Percentiles rank a stretch among this genome's conserved stretches.
These are phyloP conservation scores for Coboldia fuscipes DNA, from an alignment of 1,140 invertebrate species.

Conservation along the genomic window DNA sequence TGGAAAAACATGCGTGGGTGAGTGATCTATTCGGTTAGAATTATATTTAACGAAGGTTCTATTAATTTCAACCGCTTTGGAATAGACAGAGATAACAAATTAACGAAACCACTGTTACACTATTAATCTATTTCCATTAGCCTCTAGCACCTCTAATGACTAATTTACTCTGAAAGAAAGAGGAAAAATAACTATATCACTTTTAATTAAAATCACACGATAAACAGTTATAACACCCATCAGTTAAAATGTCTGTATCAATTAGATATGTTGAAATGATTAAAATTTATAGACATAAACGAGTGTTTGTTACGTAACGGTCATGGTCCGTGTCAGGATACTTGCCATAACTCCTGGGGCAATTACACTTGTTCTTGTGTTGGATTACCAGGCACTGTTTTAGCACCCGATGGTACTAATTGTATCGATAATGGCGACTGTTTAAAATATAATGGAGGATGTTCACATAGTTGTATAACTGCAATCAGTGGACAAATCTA, in stretches of 20 bases:
- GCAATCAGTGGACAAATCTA: constrained; percentile 32
- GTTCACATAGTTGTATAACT: constrained; percentile 36
- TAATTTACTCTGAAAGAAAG: too few relatives aligned
- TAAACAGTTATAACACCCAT: neutral
- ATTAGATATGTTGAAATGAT: too few relatives aligned
- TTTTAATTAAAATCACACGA: neutral
- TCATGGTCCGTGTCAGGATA: constrained; percentile 41
- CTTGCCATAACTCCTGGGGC: constrained; percentile 36
- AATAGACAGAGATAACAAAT: too few relatives aligned
- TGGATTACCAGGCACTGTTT: constrained; percentile 29
- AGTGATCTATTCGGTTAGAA: too few relatives aligned
- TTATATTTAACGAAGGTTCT: too few relatives aligned
- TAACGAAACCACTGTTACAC: too few relatives aligned
- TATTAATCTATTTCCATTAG: too few relatives aligned
- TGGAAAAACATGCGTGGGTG: constrained; percentile 18
- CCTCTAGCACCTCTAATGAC: too few relatives aligned
- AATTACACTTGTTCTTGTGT: constrained; percentile 37
- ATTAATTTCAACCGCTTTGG: too few relatives aligned
- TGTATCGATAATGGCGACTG: constrained; percentile 41
- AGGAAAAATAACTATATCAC: too few relatives aligned
- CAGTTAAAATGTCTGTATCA: neutral
- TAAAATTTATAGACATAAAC: constrained; percentile 30
- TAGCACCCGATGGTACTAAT: constrained; percentile 29
- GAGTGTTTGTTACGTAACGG: constrained; percentile 37
- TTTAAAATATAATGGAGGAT: constrained; percentile 26